A percentile compares a stretch with the other conserved stretches of the same genome.
Conservation (phyloP, 2,113 vertebrate genomes). For the Vidua macroura region DNA sequence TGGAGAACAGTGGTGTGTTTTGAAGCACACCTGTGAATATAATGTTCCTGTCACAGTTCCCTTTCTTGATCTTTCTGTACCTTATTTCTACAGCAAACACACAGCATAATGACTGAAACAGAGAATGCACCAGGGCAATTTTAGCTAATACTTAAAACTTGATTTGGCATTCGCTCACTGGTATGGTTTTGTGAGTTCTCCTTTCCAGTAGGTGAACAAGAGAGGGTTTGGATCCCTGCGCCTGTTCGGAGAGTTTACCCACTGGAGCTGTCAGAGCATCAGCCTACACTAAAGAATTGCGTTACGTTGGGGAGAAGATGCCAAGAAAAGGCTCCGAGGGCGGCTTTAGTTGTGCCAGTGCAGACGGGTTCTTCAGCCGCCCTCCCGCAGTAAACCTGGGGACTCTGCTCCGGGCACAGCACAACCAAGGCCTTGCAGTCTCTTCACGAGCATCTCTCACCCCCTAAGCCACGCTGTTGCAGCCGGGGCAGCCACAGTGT, state of each 20-base stretch:
- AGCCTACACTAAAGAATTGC: not conserved
- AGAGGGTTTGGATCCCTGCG: not conserved
- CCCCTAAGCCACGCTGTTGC: too few species aligned
- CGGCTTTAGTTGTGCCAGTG: not conserved
- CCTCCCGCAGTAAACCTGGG: not conserved
- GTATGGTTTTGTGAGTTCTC: not conserved
- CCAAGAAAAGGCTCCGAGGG: not conserved
- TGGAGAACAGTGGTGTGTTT: not conserved
- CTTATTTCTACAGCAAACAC: not conserved
- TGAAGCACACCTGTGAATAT: fast-evolving
- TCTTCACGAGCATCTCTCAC: not conserved
- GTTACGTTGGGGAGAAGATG: not conserved
- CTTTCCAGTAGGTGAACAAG: not conserved
- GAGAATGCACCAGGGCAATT: not conserved
- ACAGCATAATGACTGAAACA: not conserved
- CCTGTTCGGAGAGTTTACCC: not conserved
- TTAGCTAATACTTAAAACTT: not conserved
- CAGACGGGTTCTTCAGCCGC: not conserved
- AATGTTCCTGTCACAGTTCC: not conserved
- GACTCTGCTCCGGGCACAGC: not conserved
- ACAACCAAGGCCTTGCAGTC: not conserved
- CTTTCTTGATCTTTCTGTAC: not conserved
- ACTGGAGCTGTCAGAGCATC: not conserved
- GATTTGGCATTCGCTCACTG: not conserved
- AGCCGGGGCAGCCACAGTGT: not conserved